Evolutionary conservation across 35 echinoderm and acorn worm genomes (phyloP), one percentile per base, ranked within the genome.

Genomic region (Patiria miniata): DNA sequence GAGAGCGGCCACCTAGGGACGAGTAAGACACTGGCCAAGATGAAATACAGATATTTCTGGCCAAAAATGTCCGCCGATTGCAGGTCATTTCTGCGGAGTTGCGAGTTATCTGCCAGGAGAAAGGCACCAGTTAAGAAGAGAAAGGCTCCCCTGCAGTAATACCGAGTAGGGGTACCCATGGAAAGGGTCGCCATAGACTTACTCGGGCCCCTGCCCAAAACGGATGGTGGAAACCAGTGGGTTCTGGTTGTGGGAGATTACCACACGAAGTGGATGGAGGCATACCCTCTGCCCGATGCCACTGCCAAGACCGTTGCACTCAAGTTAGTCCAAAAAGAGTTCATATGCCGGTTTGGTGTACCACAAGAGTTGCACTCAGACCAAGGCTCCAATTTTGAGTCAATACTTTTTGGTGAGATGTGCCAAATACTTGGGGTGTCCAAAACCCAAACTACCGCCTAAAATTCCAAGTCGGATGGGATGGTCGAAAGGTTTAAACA

Each of bases 211-310:
- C 59, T 94, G 21, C 87, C 88, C 17, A 55, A 77, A 6, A 86
- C 87, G 5, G 68, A 94, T 21, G 37, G 87, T 39, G 92, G 87
- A 15, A 90, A 94, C 28, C 17, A 77, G 61, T 86, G 86, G 39
- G 56, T 86, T 68, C 39, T 94, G 22, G 39, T 85, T 7, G 56
- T 81, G 29, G 81, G 86, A 1, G 85, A 93, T 42, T 93, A 93
- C 37, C 77, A 83, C 28, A 93, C 79, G 5, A 93, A 93, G 60
- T 89, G 86, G 87, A 78, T 77, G 52, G 87, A 89, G 52, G 81
- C 86, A 0, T 93, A 76, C 39, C 23, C 81, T 19, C 28, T 89
- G 0, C 81, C 79, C 17, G 44, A 90, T 39, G 80, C 89, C n/a
- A 40, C 37, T 38, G 78, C 86, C 9, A 68, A 39, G 38, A 85